phyloP scores from a whole-genome alignment of 2,888 invertebrate genomes.

The Carpatolechia fugitivella region DNA sequence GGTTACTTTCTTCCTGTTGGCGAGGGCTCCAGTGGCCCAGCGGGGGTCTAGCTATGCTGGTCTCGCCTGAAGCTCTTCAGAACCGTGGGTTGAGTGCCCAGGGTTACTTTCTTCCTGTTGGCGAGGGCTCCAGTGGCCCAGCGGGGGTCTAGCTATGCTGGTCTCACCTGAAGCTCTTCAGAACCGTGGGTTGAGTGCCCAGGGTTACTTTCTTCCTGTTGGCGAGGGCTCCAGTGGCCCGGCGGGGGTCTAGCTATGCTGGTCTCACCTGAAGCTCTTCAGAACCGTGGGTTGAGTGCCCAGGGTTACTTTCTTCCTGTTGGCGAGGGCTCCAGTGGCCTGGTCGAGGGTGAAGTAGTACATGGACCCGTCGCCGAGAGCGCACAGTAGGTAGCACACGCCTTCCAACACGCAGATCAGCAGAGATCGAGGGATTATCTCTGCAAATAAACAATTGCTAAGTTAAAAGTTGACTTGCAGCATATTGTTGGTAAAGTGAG shows the following conservation, averaged over 20 bases:
- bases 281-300: conserved; percentile 98
- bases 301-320: conserved; percentile 96
- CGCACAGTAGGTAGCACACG: conserved; percentile 92
- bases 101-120: background rate
- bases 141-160: background rate
- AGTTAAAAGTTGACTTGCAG: too few species aligned
- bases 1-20: too few species aligned
- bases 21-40: too few species aligned
- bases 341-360: conserved; percentile 95
- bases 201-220: too few species aligned
- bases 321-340: conserved; percentile 85
- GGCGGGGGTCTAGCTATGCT: too few species aligned
- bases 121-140: background rate
- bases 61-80: too few species aligned
- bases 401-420: conserved; percentile 96
- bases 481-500: too few species aligned
- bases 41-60: too few species aligned
- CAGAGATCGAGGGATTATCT: conserved; percentile 97
- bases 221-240: background rate
- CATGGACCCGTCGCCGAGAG: conserved; percentile 98
- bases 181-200: too few species aligned
- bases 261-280: conserved; percentile 84
- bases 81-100: too few species aligned
- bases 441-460: conserved; percentile 58
- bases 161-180: too few species aligned